A percentile compares a stretch with the other conserved stretches of the same genome.
phyloP scores from a whole-genome alignment of 2,113 vertebrate genomes.

The Lampris incognitus region DNA sequence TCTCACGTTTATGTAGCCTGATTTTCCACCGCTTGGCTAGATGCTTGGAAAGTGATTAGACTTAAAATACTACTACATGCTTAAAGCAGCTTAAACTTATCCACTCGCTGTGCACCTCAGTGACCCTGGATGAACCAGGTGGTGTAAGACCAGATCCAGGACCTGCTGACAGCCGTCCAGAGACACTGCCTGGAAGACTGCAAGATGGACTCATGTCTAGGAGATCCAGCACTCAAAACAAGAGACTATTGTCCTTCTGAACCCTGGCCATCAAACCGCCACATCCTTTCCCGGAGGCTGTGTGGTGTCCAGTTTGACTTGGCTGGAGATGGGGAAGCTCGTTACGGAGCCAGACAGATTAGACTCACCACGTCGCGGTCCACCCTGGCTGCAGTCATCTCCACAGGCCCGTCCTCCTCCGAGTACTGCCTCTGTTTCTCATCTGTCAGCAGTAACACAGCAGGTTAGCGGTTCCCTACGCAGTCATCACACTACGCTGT shows the following conservation, averaged over 20 bases:
- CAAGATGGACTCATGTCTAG: too few species aligned
- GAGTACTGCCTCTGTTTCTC: slow-evolving; percentile 78
- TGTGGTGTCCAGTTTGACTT: neutral
- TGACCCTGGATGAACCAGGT: slow-evolving; percentile 13
- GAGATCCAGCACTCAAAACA: neutral
- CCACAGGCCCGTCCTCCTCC: slow-evolving; percentile 83
- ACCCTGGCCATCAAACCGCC: neutral
- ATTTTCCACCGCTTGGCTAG: slow-evolving; percentile 28
- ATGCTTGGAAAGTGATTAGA: slow-evolving; percentile 38
- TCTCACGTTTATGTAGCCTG: slow-evolving; percentile 49
- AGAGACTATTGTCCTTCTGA: neutral
- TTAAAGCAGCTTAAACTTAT: slow-evolving; percentile 30
- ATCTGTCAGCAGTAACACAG: slow-evolving; percentile 70
- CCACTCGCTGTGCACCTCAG: neutral
- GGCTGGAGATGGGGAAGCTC: too few species aligned
- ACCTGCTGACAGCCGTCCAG: neutral
- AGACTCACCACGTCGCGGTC: slow-evolving; percentile 94
- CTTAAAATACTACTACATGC: slow-evolving; percentile 10
- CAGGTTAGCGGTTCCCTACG: neutral
- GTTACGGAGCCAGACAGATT: neutral
- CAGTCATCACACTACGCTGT: too few species aligned
- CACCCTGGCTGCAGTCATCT: slow-evolving; percentile 86
- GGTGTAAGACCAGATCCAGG: neutral
- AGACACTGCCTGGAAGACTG: neutral
- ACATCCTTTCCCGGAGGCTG: neutral